These are phyloP conservation scores for Pedetes capensis DNA, from an alignment of 2,113 vertebrate genomes.

Conservation along the genomic window DNA sequence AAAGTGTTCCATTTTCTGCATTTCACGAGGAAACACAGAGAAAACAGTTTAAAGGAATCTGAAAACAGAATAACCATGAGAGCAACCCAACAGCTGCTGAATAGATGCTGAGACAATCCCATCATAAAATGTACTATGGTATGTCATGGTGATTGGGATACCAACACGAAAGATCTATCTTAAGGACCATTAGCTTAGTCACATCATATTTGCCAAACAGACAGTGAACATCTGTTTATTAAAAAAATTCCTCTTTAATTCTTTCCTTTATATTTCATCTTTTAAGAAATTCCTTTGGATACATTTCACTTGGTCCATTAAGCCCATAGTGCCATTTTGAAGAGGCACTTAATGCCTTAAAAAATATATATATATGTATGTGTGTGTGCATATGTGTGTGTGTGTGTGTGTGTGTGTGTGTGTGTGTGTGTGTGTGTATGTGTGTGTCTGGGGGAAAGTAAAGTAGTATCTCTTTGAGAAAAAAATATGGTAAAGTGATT, in stretches of 20 bases:
- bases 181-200: constrained; percentile 39
- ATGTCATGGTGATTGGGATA: not conserved
- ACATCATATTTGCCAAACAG: not conserved
- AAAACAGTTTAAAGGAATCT: not conserved
- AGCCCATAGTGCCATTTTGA: not conserved
- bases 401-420: too few relatives aligned
- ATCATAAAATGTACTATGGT: constrained; percentile 40
- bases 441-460: too few relatives aligned
- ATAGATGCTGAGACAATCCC: not conserved
- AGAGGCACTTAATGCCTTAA: not conserved
- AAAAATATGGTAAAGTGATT: not conserved
- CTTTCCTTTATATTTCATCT: not conserved
- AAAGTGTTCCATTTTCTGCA: not conserved
- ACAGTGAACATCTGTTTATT: constrained; percentile 32
- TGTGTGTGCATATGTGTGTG: too few relatives aligned
- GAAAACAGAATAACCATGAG: not conserved
- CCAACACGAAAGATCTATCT: constrained; percentile 23
- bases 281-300: not conserved
- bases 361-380: too few relatives aligned
- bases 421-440: too few relatives aligned
- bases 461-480: too few relatives aligned
- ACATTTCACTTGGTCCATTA: not conserved
- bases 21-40: not conserved
- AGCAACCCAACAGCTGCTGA: not conserved
- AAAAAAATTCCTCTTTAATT: not conserved